A percentile compares a stretch with the other conserved stretches of the same genome.
Conservation (phyloP, 1,140 invertebrate species). For the Oryctes rhinoceros region DNA sequence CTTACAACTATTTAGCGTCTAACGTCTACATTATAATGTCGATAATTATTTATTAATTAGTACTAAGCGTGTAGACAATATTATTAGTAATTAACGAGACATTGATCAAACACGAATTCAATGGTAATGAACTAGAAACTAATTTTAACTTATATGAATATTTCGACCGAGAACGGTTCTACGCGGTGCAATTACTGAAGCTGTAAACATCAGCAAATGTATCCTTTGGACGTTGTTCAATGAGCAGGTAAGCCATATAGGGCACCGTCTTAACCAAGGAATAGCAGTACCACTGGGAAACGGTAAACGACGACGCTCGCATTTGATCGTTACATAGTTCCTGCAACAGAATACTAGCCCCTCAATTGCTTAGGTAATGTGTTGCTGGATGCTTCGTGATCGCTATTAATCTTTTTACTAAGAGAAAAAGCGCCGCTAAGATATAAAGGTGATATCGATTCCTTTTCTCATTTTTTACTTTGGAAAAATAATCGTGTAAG, state of each 20-base stretch:
- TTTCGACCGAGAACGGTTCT: background rate
- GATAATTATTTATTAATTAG: too few species aligned
- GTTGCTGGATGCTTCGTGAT: background rate
- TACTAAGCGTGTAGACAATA: too few species aligned
- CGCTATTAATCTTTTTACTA: constrained; percentile 21
- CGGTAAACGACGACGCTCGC: background rate
- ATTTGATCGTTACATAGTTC: constrained; percentile 26
- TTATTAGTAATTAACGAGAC: too few species aligned
- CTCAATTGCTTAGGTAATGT: constrained; percentile 27
- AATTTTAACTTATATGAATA: constrained; percentile 9
- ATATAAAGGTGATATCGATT: too few species aligned
- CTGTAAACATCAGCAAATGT: constrained; percentile 27
- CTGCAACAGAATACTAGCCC: background rate
- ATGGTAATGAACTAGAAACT: background rate
- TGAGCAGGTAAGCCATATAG: constrained; percentile 7
- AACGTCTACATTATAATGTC: too few species aligned
- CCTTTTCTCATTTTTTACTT: too few species aligned
- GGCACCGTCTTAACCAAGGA: constrained; percentile 9
- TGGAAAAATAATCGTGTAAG: too few species aligned
- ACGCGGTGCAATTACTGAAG: constrained; percentile 5
- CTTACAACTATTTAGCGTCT: too few species aligned
- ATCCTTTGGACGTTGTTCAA: background rate
- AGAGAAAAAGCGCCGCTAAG: background rate
- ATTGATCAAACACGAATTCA: background rate
- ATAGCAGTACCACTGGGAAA: constrained; percentile 5